A percentile compares a stretch with the other conserved stretches of the same genome.
These are phyloP conservation scores for Thera britannica DNA, from an alignment of 2,888 invertebrate species.

Conservation along the genomic window DNA sequence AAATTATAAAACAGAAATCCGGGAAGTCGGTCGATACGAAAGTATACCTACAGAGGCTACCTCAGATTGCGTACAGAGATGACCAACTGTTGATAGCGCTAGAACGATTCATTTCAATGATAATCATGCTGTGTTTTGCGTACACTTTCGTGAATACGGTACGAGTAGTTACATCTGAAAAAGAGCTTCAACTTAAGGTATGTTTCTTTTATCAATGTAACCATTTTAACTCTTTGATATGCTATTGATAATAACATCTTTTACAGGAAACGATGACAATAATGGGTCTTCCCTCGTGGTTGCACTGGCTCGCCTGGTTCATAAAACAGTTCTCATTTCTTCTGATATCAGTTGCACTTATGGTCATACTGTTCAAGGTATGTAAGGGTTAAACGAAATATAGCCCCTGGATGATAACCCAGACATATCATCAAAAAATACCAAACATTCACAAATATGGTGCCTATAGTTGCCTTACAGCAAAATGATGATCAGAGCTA, in stretches of 20 bases:
- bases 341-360: conserved; percentile 86
- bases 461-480: too few relatives aligned
- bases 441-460: too few relatives aligned
- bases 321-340: conserved; percentile 90
- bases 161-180: conserved; percentile 90
- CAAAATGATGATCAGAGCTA: too few relatives aligned
- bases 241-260: conserved; percentile 11
- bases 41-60: conserved; percentile 87
- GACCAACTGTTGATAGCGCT: conserved; percentile 89
- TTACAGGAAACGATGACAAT: conserved; percentile 95
- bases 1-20: conserved; percentile 71
- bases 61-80: conserved; percentile 88
- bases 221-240: background rate
- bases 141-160: conserved; percentile 92
- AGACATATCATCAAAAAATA: too few relatives aligned
- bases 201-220: conserved; percentile 1
- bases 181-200: conserved; percentile 91
- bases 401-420: too few relatives aligned
- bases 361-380: conserved; percentile 87
- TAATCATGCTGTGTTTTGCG: conserved; percentile 92
- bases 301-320: conserved; percentile 96
- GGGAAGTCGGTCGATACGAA: conserved; percentile 65
- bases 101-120: conserved; percentile 89
- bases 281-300: conserved; percentile 93
- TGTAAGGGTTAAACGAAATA: conserved; percentile 59